Base-by-base conservation (phyloP, 2,888 invertebrate genomes). In the Phyto melanocephala region DNA sequence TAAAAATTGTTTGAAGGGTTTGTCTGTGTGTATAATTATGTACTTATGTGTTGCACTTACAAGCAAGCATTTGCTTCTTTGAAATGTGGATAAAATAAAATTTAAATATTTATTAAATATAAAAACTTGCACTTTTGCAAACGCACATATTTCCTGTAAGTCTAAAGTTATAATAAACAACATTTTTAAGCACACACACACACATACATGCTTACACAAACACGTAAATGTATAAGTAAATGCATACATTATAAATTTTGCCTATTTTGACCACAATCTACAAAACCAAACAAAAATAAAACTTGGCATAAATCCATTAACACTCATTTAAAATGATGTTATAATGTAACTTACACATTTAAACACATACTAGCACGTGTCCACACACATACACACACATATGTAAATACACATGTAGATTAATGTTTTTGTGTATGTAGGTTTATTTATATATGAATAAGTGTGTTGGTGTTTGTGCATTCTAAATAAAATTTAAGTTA, bases 371-470 rank as follows among this genome's bases (percentile, higher is more conserved):
- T 28, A 28, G 3, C 6, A 6, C 28, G 6, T 3, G 6, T 28
- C 6, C 6, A 71, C 24, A 83, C 81, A 87, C 80, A 85, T 81
- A 87, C 85, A 84, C 86, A 87, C 85, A 88, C 84, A 6, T 13
- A 40, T 17, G 22, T 33, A 33, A 5, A 15, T 11, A 60, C 15
- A 7, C 35, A 37, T 28, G 6, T 13, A 58, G 5, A 37, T 15
- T 13, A 11, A 20, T 58, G 17, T 15, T 17, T 50, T n/a, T 35
- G 13, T 47, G 3, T 13, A 33, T 50, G 35, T 22, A 24, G 8
- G 20, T n/a, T n/a, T 20, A 35, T 35, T 13, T 40, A 52, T 33
- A 2, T 47, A n/a, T n/a, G n/a, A n/a, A n/a, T n/a, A n/a, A n/a
- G 11, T 47, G 3, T 52, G 62, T 54, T 35, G 10, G 11, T 67